Evolutionary conservation across 2,113 vertebrate genomes (phyloP), one percentile per base, ranked within the genome.

Genomic region (Nycticorax nycticorax): DNA sequence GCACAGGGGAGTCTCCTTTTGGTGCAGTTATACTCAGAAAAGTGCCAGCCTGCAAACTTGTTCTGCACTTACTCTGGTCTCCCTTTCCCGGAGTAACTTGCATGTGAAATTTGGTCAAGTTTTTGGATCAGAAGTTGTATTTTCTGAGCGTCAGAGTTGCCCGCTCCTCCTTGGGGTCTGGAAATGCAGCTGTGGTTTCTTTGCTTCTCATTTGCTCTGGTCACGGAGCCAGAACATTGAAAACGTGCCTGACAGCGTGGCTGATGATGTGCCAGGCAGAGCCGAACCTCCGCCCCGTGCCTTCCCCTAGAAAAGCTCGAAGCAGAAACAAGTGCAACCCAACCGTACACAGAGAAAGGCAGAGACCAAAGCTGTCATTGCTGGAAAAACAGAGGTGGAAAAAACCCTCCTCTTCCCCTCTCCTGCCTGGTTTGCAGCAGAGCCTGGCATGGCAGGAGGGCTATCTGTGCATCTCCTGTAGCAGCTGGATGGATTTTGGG

Each of bases 161-260:
- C 77, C 39, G 28, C 32, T 94, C n/a, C 32, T 72, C 33, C 37
- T 11, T n/a, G 48, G 71, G 22, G 3, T n/a, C 41, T 78, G 59
- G 55, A 68, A 47, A 33, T 15, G 57, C 69, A 63, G 76, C 47
- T 23, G 37, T 39, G 37, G 32, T 33, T 57, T 52, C 66, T 67
- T 55, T 14, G 20, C 8, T 23, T 62, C 59, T 27, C 7, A 1
- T 52, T 64, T 3, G 2, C 17, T 2, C 55, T 1, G 1, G 14
- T 47, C 32, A 10, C 0, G 2, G 37, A 73, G 59, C 19, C 22
- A 15, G 8, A 1, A 50, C 3, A 0, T 26, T n/a, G 33, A 33
- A 60, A 69, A 64, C 1, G 2, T 47, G 35, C 18, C 37, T 41
- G 62, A 7, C n/a, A 39, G 60, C 1, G 0, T 57, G 71, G n/a